A percentile compares a stretch with the other conserved stretches of the same genome.
These are phyloP conservation scores for Drosophila micromelanica DNA, from an alignment of 1,140 invertebrate species.

Conservation along the genomic window DNA sequence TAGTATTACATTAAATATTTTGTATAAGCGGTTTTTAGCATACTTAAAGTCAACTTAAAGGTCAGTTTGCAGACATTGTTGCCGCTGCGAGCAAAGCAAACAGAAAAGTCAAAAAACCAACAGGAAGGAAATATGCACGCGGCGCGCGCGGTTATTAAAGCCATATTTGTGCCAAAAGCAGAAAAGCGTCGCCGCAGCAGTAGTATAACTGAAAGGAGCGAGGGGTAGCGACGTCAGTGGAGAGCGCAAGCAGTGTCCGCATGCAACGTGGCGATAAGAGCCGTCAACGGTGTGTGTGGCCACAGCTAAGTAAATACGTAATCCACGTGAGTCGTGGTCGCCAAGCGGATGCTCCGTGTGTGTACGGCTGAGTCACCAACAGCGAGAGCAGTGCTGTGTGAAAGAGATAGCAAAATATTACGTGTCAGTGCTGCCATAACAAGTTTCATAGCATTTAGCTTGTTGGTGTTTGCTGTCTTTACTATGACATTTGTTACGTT, in stretches of 20 bases:
- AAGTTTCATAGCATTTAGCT: background rate
- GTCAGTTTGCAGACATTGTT: slow-evolving; percentile 24
- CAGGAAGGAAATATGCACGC: slow-evolving; percentile 49
- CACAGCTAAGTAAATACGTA: slow-evolving; percentile 68
- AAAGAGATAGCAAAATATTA: slow-evolving; percentile 2
- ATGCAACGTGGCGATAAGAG: slow-evolving; percentile 59
- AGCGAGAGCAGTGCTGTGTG: background rate
- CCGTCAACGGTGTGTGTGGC: slow-evolving; percentile 35
- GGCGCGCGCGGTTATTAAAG: slow-evolving; percentile 66
- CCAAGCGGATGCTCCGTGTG: slow-evolving; percentile 6
- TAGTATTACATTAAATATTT: too few species aligned
- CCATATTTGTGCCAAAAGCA: slow-evolving; percentile 67
- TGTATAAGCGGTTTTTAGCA: slow-evolving; percentile 15
- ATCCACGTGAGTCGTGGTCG: slow-evolving; percentile 56
- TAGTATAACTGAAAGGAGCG: slow-evolving; percentile 1
- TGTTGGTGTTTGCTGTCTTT: background rate
- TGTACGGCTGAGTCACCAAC: background rate
- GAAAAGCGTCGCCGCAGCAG: slow-evolving; percentile 31
- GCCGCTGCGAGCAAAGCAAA: slow-evolving; percentile 46
- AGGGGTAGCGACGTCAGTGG: background rate
- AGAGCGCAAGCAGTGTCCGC: slow-evolving; percentile 28
- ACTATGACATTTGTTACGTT: background rate
- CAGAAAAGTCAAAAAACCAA: slow-evolving; percentile 65
- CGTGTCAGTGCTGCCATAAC: background rate
- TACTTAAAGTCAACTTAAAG: slow-evolving; percentile 17